phyloP scores from a whole-genome alignment of 2,888 invertebrate genomes.

The Craniophora ligustri region DNA sequence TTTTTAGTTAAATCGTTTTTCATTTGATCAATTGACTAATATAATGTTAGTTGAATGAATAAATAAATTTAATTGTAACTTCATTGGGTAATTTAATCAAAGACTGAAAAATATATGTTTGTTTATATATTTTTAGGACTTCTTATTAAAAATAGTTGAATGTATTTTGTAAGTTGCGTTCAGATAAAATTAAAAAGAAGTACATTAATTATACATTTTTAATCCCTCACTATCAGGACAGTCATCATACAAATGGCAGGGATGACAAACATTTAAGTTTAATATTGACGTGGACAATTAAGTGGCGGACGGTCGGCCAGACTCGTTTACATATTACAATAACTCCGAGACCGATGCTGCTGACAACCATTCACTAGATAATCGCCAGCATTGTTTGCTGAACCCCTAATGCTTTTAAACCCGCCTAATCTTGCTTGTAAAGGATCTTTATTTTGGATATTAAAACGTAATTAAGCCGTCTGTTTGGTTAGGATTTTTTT shows the following conservation, averaged over 20 bases:
- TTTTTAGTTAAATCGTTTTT: not conserved
- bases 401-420: slow-evolving; percentile 79
- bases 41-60: too few relatives aligned
- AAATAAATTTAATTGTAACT: too few relatives aligned
- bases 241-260: slow-evolving; percentile 28
- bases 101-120: too few relatives aligned
- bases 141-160: too few relatives aligned
- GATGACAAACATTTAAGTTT: slow-evolving; percentile 57
- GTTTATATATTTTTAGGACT: too few relatives aligned
- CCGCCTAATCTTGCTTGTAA: slow-evolving; percentile 75
- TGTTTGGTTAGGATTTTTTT: slow-evolving; percentile 29
- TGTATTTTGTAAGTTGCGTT: not conserved
- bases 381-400: slow-evolving; percentile 78
- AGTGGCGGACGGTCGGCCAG: slow-evolving; percentile 62
- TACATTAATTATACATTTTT: slow-evolving; percentile 3
- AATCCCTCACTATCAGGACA: slow-evolving; percentile 24
- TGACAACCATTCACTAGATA: slow-evolving; percentile 81
- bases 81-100: too few relatives aligned
- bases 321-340: slow-evolving; percentile 79
- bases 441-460: slow-evolving; percentile 76
- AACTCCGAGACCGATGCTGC: slow-evolving; percentile 70
- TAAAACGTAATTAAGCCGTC: slow-evolving; percentile 57
- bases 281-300: slow-evolving; percentile 71
- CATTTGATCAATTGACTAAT: too few relatives aligned
- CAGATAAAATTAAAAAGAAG: too few relatives aligned